phyloP scores from a whole-genome alignment of 2,797 vertebrate species.

The Bradypodion ventrale region DNA sequence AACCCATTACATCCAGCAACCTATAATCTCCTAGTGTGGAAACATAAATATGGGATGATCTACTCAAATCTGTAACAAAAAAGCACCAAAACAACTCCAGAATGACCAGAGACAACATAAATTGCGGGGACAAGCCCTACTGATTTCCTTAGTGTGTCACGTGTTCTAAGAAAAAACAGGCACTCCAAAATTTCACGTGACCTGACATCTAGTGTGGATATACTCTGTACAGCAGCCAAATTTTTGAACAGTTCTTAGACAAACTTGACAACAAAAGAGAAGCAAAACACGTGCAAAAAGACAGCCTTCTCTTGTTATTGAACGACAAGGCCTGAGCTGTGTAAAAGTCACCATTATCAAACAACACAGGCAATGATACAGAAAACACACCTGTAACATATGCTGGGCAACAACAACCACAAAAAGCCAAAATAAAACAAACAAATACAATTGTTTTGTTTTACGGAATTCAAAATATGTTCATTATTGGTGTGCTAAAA shows the following conservation, averaged over 20 bases:
- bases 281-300: background rate
- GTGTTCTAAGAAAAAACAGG: background rate
- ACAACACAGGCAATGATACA: no score
- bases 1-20: no score
- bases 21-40: no score
- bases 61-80: no score
- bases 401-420: background rate
- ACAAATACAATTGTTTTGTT: background rate
- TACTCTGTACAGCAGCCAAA: background rate
- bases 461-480: background rate
- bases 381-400: background rate
- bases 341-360: no score
- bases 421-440: background rate
- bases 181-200: background rate
- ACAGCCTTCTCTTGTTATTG: no score
- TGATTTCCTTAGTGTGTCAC: no score
- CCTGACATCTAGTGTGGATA: background rate
- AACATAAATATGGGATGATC: no score
- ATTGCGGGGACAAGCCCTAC: no score
- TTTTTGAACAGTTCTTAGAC: background rate
- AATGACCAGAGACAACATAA: no score
- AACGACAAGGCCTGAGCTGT: no score
- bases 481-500: slow-evolving; percentile 23
- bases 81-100: no score
- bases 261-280: background rate